Evolutionary conservation across 1,140 invertebrate species (phyloP).

Genomic region (Drosophila baimaii): DNA sequence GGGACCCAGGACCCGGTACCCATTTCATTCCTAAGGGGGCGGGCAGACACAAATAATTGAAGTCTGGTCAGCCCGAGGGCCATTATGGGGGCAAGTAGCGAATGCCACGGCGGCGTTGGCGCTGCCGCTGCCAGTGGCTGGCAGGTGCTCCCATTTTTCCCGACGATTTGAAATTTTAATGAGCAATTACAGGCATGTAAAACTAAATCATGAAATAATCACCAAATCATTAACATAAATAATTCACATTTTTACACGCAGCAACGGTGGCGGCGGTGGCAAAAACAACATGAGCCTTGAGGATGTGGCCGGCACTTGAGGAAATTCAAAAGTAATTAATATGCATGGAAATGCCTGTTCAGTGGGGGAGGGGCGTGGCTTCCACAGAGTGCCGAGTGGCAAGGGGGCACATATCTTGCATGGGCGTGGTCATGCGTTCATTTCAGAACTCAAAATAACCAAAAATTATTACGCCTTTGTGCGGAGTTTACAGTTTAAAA

Average conservation of each 20-base stretch:
- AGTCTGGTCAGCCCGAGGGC: conserved; percentile 34
- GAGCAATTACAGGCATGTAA: conserved; percentile 68
- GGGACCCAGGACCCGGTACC: background rate
- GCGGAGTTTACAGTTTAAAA: too few relatives aligned
- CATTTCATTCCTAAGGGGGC: conserved; percentile 12
- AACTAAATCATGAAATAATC: conserved; percentile 68
- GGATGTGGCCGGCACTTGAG: conserved; percentile 29
- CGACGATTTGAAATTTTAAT: conserved; percentile 65
- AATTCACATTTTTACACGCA: conserved; percentile 57
- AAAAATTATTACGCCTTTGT: too few relatives aligned
- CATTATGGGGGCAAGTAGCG: conserved; percentile 32
- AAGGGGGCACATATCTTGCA: background rate
- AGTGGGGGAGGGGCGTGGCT: conserved; percentile 7
- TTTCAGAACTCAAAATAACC: conserved; percentile 14
- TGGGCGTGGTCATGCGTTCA: conserved; percentile 38
- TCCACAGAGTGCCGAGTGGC: background rate
- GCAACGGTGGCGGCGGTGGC: conserved; percentile 9
- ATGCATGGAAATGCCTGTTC: conserved; percentile 55
- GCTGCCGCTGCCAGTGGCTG: background rate
- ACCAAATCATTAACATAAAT: conserved; percentile 72
- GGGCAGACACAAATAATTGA: conserved; percentile 48
- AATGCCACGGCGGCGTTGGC: background rate
- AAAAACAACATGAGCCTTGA: conserved; percentile 41
- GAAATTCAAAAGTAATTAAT: conserved; percentile 65
- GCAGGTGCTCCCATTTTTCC: conserved; percentile 40